Conservation (phyloP, 2,113 vertebrate species). For the Cryptomyrus ogoouensis region DNA sequence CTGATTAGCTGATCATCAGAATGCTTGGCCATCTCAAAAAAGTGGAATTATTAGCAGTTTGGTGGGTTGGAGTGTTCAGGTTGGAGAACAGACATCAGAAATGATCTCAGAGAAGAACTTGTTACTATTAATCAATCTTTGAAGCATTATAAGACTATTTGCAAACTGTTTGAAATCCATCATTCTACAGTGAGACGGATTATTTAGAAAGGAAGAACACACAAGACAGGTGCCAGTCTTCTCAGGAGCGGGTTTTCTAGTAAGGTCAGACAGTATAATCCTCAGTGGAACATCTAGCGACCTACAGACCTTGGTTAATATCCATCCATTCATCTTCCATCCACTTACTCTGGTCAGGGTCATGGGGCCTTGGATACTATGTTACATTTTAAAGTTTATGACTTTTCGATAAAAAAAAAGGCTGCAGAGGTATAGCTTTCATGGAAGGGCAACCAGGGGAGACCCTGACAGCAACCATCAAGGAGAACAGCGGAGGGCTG, state of each 20-base stretch:
- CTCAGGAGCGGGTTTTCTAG: neutral
- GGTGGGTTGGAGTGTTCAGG: neutral
- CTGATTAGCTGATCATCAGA: neutral
- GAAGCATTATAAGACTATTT: neutral
- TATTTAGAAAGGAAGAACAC: neutral
- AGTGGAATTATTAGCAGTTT: neutral
- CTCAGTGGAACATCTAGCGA: neutral
- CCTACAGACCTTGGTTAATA: neutral
- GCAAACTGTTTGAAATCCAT: neutral
- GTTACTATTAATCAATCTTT: neutral
- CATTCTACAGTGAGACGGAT: neutral
- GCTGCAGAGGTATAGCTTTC: neutral
- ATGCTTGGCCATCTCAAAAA: neutral
- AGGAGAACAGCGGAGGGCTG: neutral
- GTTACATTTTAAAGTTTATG: neutral
- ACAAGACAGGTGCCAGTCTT: neutral
- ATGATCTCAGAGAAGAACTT: neutral
- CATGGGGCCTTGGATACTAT: neutral
- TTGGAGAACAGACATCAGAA: neutral
- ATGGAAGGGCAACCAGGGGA: neutral
- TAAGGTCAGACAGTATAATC: neutral
- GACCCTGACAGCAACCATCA: neutral
- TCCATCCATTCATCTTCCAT: neutral
- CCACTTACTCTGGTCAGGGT: neutral
- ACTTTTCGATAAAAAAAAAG: neutral